These are phyloP conservation scores for Scomber scombrus DNA, from an alignment of 2,113 vertebrate genomes.

Conservation along the genomic window DNA sequence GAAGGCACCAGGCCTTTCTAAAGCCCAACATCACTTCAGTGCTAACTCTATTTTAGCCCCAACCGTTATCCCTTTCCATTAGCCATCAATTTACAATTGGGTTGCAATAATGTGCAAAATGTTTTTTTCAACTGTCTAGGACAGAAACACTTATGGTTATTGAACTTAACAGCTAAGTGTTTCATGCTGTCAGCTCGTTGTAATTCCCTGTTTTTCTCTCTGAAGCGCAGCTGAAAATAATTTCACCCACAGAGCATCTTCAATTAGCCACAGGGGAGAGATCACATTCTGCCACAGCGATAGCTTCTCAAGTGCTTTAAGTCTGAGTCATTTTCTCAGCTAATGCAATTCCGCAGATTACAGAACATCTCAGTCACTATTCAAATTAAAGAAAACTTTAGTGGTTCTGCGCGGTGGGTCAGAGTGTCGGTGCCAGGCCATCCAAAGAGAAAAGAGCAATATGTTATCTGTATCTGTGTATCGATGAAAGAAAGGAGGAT, in stretches of 20 bases:
- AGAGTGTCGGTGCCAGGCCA: conserved; percentile 23
- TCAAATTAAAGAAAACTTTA: conserved; percentile 72
- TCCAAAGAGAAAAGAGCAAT: conserved; percentile 33
- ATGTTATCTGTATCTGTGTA: conserved; percentile 30
- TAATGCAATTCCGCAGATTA: conserved; percentile 82
- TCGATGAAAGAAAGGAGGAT: conserved; percentile 3
- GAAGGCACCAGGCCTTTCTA: neutral
- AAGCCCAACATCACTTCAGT: neutral
- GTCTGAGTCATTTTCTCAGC: conserved; percentile 78
- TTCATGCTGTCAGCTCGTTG: conserved; percentile 77
- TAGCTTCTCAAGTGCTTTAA: conserved; percentile 81
- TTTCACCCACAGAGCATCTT: conserved; percentile 83
- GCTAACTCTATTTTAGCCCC: conserved; percentile 45
- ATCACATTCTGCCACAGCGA: conserved; percentile 80
- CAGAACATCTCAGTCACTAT: conserved; percentile 71
- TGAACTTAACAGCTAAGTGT: conserved; percentile 78
- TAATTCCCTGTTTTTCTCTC: conserved; percentile 77
- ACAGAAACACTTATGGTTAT: conserved; percentile 74
- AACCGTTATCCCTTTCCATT: conserved; percentile 55
- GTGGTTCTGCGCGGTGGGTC: conserved; percentile 50
- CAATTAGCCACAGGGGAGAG: conserved; percentile 84
- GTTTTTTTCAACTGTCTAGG: conserved; percentile 69
- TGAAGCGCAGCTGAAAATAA: conserved; percentile 82
- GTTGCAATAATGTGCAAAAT: conserved; percentile 67
- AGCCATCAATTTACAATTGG: conserved; percentile 63